Evolutionary conservation across 2,113 vertebrate genomes (phyloP).

Genomic region (Entomyzon cyanotis): DNA sequence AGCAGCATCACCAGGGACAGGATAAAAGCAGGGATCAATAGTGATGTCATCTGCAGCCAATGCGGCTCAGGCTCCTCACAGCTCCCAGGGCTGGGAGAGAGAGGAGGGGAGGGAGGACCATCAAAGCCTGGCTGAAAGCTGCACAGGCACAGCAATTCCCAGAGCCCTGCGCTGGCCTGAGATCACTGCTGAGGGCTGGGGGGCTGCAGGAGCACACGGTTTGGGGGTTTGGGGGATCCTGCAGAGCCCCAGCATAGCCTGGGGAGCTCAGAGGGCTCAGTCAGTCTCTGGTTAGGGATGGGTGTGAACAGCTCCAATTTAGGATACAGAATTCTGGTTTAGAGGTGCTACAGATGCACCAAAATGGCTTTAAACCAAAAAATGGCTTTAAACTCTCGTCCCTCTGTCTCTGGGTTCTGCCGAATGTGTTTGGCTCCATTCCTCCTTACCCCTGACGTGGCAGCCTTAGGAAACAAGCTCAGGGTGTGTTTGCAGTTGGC

Average conservation of each 20-base stretch:
- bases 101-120: neutral
- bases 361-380: neutral
- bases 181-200: neutral
- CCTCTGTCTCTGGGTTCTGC: neutral
- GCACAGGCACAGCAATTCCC: neutral
- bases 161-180: neutral
- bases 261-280: neutral
- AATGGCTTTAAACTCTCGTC: neutral
- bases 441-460: fast-evolving
- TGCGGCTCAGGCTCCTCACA: neutral
- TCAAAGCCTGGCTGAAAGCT: conserved; percentile 21
- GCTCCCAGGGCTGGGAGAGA: neutral
- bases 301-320: neutral
- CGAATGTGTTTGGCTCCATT: neutral
- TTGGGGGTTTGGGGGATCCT: neutral
- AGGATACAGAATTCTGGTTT: neutral
- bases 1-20: neutral
- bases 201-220: neutral
- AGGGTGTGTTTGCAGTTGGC: neutral
- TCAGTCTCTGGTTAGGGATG: neutral
- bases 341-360: neutral
- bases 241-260: neutral
- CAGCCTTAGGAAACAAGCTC: neutral
- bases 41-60: conserved; percentile 58
- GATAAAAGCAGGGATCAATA: neutral